These are phyloP conservation scores for Ladona fulva DNA, from an alignment of 1,140 invertebrate species.

Conservation along the genomic window DNA sequence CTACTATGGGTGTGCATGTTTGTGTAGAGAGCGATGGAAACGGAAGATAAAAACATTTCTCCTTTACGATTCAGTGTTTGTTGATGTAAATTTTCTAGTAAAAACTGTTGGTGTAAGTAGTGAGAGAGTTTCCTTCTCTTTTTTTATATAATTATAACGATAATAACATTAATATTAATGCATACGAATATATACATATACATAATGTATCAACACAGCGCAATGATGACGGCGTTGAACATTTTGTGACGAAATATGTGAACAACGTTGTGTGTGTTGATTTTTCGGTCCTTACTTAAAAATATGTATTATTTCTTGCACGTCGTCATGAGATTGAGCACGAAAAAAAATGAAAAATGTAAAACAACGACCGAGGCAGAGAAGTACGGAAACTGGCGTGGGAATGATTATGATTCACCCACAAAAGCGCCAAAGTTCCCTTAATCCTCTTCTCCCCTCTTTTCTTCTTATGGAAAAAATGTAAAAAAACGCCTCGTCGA, in stretches of 20 bases:
- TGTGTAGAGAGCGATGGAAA: not conserved
- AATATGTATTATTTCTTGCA: not conserved
- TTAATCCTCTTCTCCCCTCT: not conserved
- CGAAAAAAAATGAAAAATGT: not conserved
- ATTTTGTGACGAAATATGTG: not conserved
- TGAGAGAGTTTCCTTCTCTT: not conserved
- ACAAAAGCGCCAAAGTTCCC: too few relatives aligned
- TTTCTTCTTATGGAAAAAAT: not conserved
- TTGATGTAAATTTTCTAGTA: conserved; percentile 10
- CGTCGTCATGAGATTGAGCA: not conserved
- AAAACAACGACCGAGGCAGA: too few relatives aligned
- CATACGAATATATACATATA: conserved; percentile 11
- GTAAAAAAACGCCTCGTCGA: not conserved
- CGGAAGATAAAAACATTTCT: not conserved
- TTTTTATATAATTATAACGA: not conserved
- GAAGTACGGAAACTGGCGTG: not conserved
- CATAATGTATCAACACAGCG: not conserved
- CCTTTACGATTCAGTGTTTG: not conserved
- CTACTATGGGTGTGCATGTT: not conserved
- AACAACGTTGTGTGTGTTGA: not conserved
- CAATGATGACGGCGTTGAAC: not conserved
- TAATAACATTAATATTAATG: not conserved
- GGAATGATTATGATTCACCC: not conserved
- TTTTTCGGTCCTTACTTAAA: conserved; percentile 6
- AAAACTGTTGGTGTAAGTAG: conserved; percentile 9